A percentile compares a stretch with the other conserved stretches of the same genome.
phyloP scores from a whole-genome alignment of 2,113 vertebrate genomes.

The Vireo altiloquus region DNA sequence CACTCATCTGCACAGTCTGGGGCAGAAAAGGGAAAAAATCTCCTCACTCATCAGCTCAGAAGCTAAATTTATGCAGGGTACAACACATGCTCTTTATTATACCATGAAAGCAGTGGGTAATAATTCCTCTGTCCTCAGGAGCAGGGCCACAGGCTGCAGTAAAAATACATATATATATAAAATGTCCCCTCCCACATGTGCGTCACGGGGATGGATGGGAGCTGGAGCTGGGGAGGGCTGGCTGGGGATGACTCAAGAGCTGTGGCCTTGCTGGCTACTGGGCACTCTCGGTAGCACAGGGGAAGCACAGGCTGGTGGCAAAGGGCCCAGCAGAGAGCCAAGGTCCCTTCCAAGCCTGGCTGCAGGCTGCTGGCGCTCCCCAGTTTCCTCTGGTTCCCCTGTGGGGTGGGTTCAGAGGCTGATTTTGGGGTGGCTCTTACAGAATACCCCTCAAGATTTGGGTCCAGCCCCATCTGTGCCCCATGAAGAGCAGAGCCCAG shows the following conservation, averaged over 20 bases:
- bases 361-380: neutral
- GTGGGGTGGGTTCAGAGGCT: neutral
- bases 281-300: neutral
- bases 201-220: neutral
- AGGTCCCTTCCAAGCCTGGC: neutral
- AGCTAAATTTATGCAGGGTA: neutral
- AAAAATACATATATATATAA: neutral
- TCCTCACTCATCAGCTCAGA: neutral
- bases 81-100: slow-evolving; percentile 6
- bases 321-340: neutral
- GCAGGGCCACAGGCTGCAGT: neutral
- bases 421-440: accelerated
- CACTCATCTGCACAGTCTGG: neutral
- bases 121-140: slow-evolving; percentile 19
- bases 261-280: neutral
- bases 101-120: neutral
- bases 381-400: neutral
- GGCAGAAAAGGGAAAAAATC: neutral
- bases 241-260: slow-evolving; percentile 25
- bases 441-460: neutral
- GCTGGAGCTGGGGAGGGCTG: slow-evolving; percentile 28
- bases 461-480: accelerated
- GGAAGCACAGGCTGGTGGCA: neutral
- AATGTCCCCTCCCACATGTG: slow-evolving; percentile 17
- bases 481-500: neutral